Base-by-base conservation (phyloP, 1,140 invertebrate genomes). In the Dryas iulia region DNA sequence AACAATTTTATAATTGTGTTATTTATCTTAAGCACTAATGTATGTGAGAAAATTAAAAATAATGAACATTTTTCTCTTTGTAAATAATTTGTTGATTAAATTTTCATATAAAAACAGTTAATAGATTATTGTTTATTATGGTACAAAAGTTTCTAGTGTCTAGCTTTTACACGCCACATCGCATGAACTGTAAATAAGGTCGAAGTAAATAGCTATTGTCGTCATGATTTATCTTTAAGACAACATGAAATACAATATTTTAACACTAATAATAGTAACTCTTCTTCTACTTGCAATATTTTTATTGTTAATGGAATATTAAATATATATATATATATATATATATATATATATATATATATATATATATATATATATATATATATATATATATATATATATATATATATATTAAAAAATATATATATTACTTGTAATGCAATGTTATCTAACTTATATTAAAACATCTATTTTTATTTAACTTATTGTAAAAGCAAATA, bases 141-240 rank as follows among this genome's bases (percentile, higher is more conserved):
- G 7, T 21, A 10, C 7, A 47, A 47, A 47, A 47, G 8, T 21
- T 47, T 21, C 3, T 3, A 47, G 14, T 47, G 21, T 8, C 14
- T 47, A 47, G n/a, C 39, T 47, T 47, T 47, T 47, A 47, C 39
- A 47, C 39, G 39, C 39, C 8, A 47, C 18, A 47, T 47, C 18
- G 39, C 39, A 47, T 47, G 39, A 47, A 47, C 8, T 18, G 18
- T 47, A 21, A 47, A 47, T 47, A 47, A 47, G 39, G 39, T 47
- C 39, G 39, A 47, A 47, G 39, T 47, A 47, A 47, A 47, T 47
- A 18, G 14, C 39, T 47, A 47, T 47, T 47, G 39, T 47, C 39
- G 14, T 47, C 7, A 18, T 47, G n/a, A 10, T 47, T 35, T 35
- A 35, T 14, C 12, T 39, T 39, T 18, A 7, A 47, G 7, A 21